These are phyloP conservation scores for Drosophila multiciliata DNA, from an alignment of 2,888 invertebrate species.

Conservation along the genomic window DNA sequence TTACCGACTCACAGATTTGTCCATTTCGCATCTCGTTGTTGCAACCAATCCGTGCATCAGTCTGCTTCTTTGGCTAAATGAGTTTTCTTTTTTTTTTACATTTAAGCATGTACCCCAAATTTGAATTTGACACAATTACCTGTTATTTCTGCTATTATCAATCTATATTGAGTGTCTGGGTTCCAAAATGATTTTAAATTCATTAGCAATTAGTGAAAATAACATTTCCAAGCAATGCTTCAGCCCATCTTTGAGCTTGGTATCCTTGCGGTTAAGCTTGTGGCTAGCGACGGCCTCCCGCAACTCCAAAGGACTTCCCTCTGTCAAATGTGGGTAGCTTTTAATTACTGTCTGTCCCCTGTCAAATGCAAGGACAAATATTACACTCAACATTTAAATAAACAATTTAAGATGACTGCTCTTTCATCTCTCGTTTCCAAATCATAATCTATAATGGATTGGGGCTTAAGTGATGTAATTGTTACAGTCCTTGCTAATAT, in stretches of 20 bases:
- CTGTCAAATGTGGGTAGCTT: conserved; percentile 2
- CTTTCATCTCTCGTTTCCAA: background rate
- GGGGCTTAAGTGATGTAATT: background rate
- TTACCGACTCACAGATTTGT: conserved; percentile 66
- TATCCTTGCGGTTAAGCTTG: background rate
- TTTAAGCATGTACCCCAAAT: conserved; percentile 17
- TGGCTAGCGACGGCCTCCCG: background rate
- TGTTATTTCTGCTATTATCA: background rate
- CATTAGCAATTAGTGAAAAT: conserved; percentile 64
- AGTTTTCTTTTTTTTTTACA: conserved; percentile 71
- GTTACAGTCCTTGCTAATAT: background rate
- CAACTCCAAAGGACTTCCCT: background rate
- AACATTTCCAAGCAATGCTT: conserved; percentile 25
- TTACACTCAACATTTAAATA: background rate
- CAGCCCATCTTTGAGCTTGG: background rate
- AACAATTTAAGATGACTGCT: conserved; percentile 1
- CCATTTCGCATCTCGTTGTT: conserved; percentile 51
- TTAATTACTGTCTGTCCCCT: conserved; percentile 13
- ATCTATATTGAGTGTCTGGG: background rate
- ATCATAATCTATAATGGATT: background rate
- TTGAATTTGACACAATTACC: conserved; percentile 12
- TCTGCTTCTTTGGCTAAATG: conserved; percentile 53
- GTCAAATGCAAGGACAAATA: background rate
- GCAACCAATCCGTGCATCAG: conserved; percentile 18
- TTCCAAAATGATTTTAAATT: conserved; percentile 57